A percentile compares a stretch with the other conserved stretches of the same genome.
Conservation (phyloP, 2,113 vertebrate genomes). For the Cryptotis parvus region DNA sequence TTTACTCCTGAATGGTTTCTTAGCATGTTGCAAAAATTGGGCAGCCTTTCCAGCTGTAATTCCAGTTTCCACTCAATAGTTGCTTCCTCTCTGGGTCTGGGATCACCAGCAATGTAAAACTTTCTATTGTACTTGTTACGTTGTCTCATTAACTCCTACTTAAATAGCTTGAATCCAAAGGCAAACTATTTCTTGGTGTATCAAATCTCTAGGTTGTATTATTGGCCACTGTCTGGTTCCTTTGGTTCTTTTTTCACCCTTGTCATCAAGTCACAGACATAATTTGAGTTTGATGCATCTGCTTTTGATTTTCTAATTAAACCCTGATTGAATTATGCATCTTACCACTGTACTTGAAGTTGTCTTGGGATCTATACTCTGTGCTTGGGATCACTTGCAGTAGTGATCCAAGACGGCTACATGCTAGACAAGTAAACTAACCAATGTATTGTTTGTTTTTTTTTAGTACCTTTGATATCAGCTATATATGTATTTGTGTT, state of each 20-base stretch:
- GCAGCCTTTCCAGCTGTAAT: too few species aligned
- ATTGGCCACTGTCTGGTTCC: too few species aligned
- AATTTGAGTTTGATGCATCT: neutral
- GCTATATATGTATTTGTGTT: neutral
- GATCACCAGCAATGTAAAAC: fast-evolving
- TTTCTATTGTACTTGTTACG: neutral
- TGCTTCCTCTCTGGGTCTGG: too few species aligned
- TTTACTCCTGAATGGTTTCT: neutral
- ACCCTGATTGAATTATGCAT: fast-evolving
- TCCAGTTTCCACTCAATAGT: fast-evolving
- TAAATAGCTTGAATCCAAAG: neutral
- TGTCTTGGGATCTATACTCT: fast-evolving
- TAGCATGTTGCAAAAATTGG: neutral
- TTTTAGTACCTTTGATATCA: too few species aligned
- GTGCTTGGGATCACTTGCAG: too few species aligned
- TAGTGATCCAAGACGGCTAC: too few species aligned
- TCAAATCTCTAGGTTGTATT: neutral
- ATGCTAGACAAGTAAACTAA: too few species aligned
- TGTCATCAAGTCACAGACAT: neutral
- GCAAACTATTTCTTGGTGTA: too few species aligned
- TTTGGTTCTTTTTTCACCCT: neutral
- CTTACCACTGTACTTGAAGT: neutral
- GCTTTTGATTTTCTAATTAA: neutral
- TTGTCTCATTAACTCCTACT: too few species aligned
- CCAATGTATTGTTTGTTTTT: neutral